Evolutionary conservation across 1,140 invertebrate genomes (phyloP), one percentile per base, ranked within the genome.

Genomic region (Aphelenchoides besseyi): DNA sequence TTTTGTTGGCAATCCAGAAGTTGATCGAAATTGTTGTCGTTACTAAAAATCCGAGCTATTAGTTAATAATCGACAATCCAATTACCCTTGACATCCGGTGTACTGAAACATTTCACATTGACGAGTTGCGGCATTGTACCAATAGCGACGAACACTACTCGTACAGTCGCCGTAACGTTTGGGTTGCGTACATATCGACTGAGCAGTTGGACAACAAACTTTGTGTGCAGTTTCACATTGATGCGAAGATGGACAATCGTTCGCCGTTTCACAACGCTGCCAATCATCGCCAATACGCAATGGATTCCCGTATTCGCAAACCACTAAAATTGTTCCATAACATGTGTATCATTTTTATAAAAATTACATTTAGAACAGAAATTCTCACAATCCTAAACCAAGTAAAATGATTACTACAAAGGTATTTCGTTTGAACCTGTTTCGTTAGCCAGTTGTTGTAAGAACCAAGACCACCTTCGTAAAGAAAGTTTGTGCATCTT

Each of bases 231-330:
- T 61, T 68, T 83, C 77, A 37, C 80, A 82, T 23, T 72, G 61
- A 70, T 82, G 80, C 0, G 81, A 75, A 5, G 66, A 61, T 2
- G 80, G 80, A 52, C 80, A 81, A 64, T 81, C 80, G n/a, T 54
- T 26, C 12, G 29, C 74, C 2, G 75, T 76, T 61, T 82, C 81
- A 53, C 80, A 82, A n/a, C 80, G 29, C 41, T 82, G 80, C 80
- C 81, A 84, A 54, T 82, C 80, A 61, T 84, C 80, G 0, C 81
- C 80, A 26, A 84, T 79, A 28, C 82, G 70, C 30, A 82, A 55
- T 3, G 80, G 80, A 52, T 84, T 83, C n/a, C 80, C 80, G 69
- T 82, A 82, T 48, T 82, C 80, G 61, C 80, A 82, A 37, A 82
- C 80, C 66, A 82, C 81, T 82, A 36, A 76, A 82, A n/a, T 64